Base-by-base conservation (phyloP, 2,888 invertebrate species). In the Calliopum simillimum region DNA sequence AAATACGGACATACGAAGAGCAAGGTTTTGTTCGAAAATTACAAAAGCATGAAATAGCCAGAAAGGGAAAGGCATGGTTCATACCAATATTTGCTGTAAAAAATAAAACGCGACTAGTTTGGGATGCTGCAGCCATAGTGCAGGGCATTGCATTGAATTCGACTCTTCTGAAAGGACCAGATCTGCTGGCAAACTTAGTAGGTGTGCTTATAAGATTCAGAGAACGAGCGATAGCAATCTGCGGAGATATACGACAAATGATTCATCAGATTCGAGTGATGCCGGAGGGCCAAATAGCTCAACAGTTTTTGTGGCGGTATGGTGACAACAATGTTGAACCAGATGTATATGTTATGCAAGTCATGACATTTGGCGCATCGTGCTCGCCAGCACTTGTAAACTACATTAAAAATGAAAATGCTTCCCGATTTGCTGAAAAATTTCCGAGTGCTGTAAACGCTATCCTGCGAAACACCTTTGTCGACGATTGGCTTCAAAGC, bases 91-190 rank as follows among this genome's bases (percentile, higher is more conserved):
- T 81, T 66, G 73, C 75, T 4, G 80, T 80, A 0, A 81, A 82
- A 43, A 76, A 76, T 47, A 76, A 78, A 69, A 56, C 79, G 0
- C 70, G 82, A 23, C 67, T 83, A 5, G 81, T 83, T 1, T 82
- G 76, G 74, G 82, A 83, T 71, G 82, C 83, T 4, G 81, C 81
- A 1, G 81, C 79, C 3, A 76, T 73, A 19, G 71, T 71, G 5
- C 56, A 77, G 6, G 80, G 78, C 8, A 44, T 76, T 0, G 76
- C 76, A 2, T 68, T 83, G 6, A 84, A 84, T 68, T 78, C 78
- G 12, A 44, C 75, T 5, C 63, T 86, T 5, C 46, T 83, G 4
- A 33, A 49, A 44, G 66, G 58, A 21, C 67, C 67, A 2, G 67
- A 67, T 16, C 46, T 58, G 16, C 2, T 67, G n/a, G 21, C 6